Evolutionary conservation across 2,797 vertebrate genomes (phyloP), one percentile per base, ranked within the genome.

Genomic region (Ctenochaetus hawaiiensis): DNA sequence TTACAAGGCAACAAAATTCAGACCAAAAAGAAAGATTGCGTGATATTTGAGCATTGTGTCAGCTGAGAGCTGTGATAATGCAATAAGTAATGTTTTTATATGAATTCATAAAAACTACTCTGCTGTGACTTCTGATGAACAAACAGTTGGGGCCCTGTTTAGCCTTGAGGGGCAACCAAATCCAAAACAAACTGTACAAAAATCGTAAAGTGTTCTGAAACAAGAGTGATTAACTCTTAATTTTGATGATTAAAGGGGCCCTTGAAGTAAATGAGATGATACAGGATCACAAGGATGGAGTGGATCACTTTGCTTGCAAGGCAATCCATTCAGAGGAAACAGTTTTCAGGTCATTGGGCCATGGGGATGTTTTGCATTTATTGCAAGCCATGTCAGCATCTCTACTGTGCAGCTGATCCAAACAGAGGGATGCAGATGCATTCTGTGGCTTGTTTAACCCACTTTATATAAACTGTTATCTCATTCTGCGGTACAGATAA

Each of bases 341-440:
- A 23, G 56, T 88, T 91, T 91, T 59, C 68, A 80, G 87, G 88
- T 90, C 85, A 89, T 48, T 71, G 66, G 91, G 89, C 43, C 86
- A 86, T 51, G 62, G 81, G 62, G 84, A 87, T 79, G 80, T 87
- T 92, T 85, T 78, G 68, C 72, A 63, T 87, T 85, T 75, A 57
- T 53, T 76, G 74, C 63, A 76, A 78, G 82, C 65, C 60, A 41
- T 83, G 75, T 90, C 80, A 87, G 72, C 86, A 77, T 85, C 65
- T 82, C 60, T 48, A 17, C 74, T n/a, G 23, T 72, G 81, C 77
- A 80, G 67, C 71, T 72, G 78, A 82, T 88, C 79, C 84, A 85
- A 75, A 75, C n/a, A 26, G 58, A 85, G 64, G 71, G 77, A 84
- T 76, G 73, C 47, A 52, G 72, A 68, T 81, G 65, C 77, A 23